A percentile compares a stretch with the other conserved stretches of the same genome.
Evolutionary conservation across 1,140 invertebrate species (phyloP).

Genomic region (Melitaea cinxia): DNA sequence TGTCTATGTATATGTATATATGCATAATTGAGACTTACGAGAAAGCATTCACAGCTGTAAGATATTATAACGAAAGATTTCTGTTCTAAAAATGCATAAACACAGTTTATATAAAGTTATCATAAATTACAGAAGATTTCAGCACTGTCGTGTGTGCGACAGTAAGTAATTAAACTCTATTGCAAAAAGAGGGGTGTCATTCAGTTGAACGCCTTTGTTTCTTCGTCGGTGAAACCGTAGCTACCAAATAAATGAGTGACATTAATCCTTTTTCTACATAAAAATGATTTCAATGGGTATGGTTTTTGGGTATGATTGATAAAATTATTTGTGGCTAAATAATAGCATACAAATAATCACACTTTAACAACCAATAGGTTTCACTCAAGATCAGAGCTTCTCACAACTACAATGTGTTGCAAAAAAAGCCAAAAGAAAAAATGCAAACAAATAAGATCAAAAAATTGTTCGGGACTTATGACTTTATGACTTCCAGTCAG

Average conservation of each 20-base stretch:
- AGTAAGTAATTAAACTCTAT: background rate
- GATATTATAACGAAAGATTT: background rate
- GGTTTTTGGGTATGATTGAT: background rate
- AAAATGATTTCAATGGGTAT: background rate
- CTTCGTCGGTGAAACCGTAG: background rate
- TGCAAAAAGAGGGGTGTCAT: background rate
- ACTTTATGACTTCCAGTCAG: too few species aligned
- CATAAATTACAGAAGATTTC: background rate
- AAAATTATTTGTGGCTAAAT: background rate
- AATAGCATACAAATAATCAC: too few species aligned
- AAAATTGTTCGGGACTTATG: too few species aligned
- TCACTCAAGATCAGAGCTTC: too few species aligned
- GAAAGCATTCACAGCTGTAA: background rate
- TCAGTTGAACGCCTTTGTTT: background rate
- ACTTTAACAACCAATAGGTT: too few species aligned
- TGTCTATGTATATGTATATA: too few species aligned
- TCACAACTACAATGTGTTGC: too few species aligned
- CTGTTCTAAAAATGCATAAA: background rate
- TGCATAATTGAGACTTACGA: too few species aligned
- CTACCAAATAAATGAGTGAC: background rate
- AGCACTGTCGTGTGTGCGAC: background rate
- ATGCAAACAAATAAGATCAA: too few species aligned
- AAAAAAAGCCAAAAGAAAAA: too few species aligned
- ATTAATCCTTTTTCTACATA: background rate
- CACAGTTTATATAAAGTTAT: background rate